phyloP scores from a whole-genome alignment of 2,113 vertebrate species.

The Laticauda laticaudata region DNA sequence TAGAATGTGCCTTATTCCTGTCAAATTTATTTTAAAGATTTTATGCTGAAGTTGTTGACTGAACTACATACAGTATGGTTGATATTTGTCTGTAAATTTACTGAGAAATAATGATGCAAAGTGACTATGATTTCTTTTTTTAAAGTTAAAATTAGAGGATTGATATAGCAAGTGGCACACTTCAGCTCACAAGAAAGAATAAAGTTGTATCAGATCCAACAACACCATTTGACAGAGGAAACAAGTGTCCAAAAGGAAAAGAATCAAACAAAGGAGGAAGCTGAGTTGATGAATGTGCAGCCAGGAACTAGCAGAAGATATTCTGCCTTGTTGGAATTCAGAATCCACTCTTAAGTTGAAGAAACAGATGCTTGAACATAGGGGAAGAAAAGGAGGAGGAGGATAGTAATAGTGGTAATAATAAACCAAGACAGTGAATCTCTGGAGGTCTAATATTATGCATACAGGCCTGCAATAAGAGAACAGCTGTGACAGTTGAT shows the following conservation, averaged over 20 bases:
- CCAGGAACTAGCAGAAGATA: background rate
- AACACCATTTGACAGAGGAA: background rate
- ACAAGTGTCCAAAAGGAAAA: background rate
- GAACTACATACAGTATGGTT: background rate
- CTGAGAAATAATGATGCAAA: background rate
- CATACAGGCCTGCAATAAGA: background rate
- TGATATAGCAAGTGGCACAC: background rate
- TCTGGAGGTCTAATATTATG: background rate
- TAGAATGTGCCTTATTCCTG: constrained; percentile 9
- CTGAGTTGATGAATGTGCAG: background rate
- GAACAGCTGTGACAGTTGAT: background rate
- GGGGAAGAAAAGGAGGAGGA: background rate
- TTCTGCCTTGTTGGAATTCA: background rate
- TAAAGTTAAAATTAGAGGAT: background rate
- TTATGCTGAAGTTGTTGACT: constrained; percentile 3
- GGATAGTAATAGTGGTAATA: background rate
- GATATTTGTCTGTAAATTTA: background rate
- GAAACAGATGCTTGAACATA: background rate
- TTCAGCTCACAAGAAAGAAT: background rate
- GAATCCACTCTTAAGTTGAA: background rate
- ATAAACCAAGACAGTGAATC: background rate
- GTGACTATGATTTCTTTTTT: background rate
- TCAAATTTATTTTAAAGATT: constrained; percentile 18
- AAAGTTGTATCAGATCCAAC: background rate
- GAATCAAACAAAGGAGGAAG: background rate